These are phyloP conservation scores for Hymenochirus boettgeri DNA, from an alignment of 2,113 vertebrate genomes.

Conservation along the genomic window DNA sequence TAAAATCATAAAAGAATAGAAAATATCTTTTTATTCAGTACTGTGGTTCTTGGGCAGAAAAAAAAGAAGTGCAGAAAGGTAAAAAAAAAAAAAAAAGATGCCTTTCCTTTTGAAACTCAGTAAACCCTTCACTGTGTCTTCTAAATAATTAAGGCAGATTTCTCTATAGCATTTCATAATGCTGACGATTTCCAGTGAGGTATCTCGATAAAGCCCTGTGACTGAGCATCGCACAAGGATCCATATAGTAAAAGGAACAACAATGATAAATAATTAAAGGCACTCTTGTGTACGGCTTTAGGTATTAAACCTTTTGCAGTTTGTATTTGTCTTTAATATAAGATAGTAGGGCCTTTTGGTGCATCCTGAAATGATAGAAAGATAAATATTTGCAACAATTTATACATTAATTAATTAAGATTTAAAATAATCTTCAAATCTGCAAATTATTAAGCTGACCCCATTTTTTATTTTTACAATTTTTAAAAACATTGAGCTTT, in stretches of 20 bases:
- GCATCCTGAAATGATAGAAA: slow-evolving; percentile 57
- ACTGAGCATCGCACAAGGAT: slow-evolving; percentile 57
- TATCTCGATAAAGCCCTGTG: slow-evolving; percentile 62
- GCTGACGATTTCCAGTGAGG: slow-evolving; percentile 62
- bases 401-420: too few relatives aligned
- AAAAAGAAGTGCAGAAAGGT: slow-evolving; percentile 55
- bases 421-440: too few relatives aligned
- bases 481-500: too few relatives aligned
- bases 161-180: slow-evolving; percentile 56
- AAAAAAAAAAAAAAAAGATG: too few relatives aligned
- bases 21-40: slow-evolving; percentile 52
- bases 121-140: slow-evolving; percentile 57
- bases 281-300: slow-evolving; percentile 80
- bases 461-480: too few relatives aligned
- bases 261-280: slow-evolving; percentile 86
- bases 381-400: background rate
- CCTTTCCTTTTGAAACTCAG: slow-evolving; percentile 59
- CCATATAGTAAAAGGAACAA: slow-evolving; percentile 60
- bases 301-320: slow-evolving; percentile 79
- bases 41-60: slow-evolving; percentile 64
- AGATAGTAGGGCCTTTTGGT: slow-evolving; percentile 67
- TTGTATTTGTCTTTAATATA: slow-evolving; percentile 63
- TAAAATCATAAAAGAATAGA: slow-evolving; percentile 45
- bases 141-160: slow-evolving; percentile 68
- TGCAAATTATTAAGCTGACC: too few relatives aligned